Percentiles rank a stretch among this genome's conserved stretches.
These are phyloP conservation scores for Battus philenor DNA, from an alignment of 1,140 invertebrate genomes.

Conservation along the genomic window DNA sequence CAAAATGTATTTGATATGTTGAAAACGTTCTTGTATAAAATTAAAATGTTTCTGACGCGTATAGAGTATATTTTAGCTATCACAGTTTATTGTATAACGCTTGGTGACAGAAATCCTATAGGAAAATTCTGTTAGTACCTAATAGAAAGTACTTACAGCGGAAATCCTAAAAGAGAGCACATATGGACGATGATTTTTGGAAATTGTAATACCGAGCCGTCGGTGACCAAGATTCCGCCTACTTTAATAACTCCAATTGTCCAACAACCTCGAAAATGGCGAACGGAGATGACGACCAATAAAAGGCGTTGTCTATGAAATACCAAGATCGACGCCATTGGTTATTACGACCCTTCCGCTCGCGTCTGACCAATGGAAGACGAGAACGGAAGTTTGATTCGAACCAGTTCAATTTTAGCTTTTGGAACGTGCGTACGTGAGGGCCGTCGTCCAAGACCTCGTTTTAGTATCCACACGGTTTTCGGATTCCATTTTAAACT, in stretches of 20 bases:
- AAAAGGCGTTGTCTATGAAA: conserved; percentile 49
- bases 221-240: conserved; percentile 46
- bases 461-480: conserved; percentile 25
- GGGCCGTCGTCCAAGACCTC: conserved; percentile 27
- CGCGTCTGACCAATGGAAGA: conserved; percentile 44
- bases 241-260: conserved; percentile 63
- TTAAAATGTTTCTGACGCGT: too few species aligned
- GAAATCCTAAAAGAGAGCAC: too few species aligned
- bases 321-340: conserved; percentile 32
- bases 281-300: conserved; percentile 55
- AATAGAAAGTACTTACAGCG: too few species aligned
- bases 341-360: conserved; percentile 30
- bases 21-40: too few species aligned
- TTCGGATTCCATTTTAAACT: conserved; percentile 24
- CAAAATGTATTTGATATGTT: too few species aligned
- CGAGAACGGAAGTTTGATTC: conserved; percentile 47
- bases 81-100: too few species aligned
- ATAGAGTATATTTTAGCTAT: too few species aligned
- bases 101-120: too few species aligned
- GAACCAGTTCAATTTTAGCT: conserved; percentile 70
- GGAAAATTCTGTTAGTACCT: too few species aligned
- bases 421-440: conserved; percentile 41
- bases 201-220: conserved; percentile 33
- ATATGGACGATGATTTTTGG: too few species aligned
- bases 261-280: conserved; percentile 67